Base-by-base conservation (phyloP, 2,797 vertebrate species). In the Myoxocephalus aenaeus region DNA sequence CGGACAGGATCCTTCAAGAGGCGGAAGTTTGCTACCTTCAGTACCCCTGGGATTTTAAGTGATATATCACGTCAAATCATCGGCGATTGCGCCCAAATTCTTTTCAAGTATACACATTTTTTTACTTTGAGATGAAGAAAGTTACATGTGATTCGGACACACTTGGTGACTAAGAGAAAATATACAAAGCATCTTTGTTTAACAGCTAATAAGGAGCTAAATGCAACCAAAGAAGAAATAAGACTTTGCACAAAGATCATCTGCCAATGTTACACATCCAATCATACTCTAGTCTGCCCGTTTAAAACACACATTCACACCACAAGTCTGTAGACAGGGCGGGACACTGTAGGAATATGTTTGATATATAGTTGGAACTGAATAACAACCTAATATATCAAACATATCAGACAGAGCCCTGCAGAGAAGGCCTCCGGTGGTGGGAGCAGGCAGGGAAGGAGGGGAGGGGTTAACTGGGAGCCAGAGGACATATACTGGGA, bases 361-460 rank as follows among this genome's bases (percentile, higher is more conserved):
- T 99, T 99, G 97, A 99, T 99, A 99, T 98, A 99, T 99, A 99
- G 98, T 99, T 99, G 98, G 90, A 97, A 97, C 96, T 96, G 97
- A 99, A 97, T 97, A 97, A 99, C 98, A 99, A 99, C 97, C 98
- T 99, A 99, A 99, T 99, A 99, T 99, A 99, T 99, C 98, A 99
- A 99, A 99, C 98, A 99, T 99, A 99, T 99, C 98, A 99, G 96
- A 99, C 98, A 99, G 98, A 97, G 97, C 94, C 97, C 95, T 96
- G 97, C 98, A 98, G 95, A 94, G 92, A 96, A 97, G 96, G 95
- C 96, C 95, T 97, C 97, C 96, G 93, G 92, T 96, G 85, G 87
- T 83, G 68, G 87, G 86, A 80, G 86, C 78, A 87, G 86, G 86
- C 73, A 77, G 83, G 90, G 73, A 20, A 29, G 70, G 51, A 56